Evolutionary conservation across 2,888 invertebrate species (phyloP), one percentile per base, ranked within the genome.

Genomic region (Brachyptera putata): DNA sequence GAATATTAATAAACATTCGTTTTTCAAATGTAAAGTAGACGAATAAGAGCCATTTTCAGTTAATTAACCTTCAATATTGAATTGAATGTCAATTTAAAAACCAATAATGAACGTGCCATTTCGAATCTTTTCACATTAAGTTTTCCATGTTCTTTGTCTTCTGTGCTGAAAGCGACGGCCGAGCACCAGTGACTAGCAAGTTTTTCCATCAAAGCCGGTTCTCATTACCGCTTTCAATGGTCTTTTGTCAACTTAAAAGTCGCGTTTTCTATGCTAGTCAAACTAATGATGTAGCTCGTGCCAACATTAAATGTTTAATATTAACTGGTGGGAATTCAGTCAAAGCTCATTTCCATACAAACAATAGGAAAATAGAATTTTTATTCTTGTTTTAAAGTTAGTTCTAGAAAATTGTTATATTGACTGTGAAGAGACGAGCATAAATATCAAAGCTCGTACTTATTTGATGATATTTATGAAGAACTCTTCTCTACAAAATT

Each of bases 141-240:
- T 36, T 50, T 50, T 24, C n/a, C n/a, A n/a, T n/a, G n/a, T n/a
- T 50, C 16, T 26, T n/a, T 24, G 26, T 50, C 9, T 3, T n/a
- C 30, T 14, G 16, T 50, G 25, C 16, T 41, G 14, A 41, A 16
- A 9, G 9, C 3, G 41, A 41, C 7, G 5, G 16, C 1, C 2
- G 9, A 24, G 13, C n/a, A 13, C n/a, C n/a, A n/a, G n/a, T n/a
- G n/a, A n/a, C n/a, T n/a, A n/a, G n/a, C n/a, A n/a, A 26, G 49
- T 50, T 50, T 50, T 50, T 50, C 26, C 53, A 36, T 36, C 30
- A 30, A 50, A 50, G 26, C 50, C n/a, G n/a, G n/a, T n/a, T 30
- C 26, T 50, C 50, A 50, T 50, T 50, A 50, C 50, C 50, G 14
- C 18, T 25, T 30, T 43, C 43, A 43, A 43, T 43, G 18, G 43